Base-by-base conservation (phyloP, 2,113 vertebrate species). In the Megatriorchis doriae region DNA sequence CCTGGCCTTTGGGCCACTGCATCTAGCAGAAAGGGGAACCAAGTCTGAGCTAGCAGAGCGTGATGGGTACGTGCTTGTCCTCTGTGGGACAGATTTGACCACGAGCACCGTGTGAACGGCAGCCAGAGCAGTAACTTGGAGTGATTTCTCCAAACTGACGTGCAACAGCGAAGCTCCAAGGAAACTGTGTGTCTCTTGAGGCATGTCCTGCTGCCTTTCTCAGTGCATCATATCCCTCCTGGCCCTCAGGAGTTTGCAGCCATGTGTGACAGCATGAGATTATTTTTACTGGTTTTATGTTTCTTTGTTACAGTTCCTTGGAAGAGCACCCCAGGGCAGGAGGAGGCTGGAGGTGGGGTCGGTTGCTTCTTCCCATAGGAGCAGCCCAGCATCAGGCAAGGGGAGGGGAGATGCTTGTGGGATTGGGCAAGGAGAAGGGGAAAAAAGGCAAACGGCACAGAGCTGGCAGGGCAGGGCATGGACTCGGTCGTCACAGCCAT, bases 51-150 rank as follows among this genome's bases (percentile, higher is more conserved):
- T 61, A 25, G 61, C 32, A 55, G 27, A 42, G 52, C 5, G 0
- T 66, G 45, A 45, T 4, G 7, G 9, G 6, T 27, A 7, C 1
- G 0, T 42, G 38, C 27, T 19, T 78, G 25, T 72, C 31, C 25
- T 66, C 38, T 32, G 22, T 31, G 45, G 20, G 38, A 47, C 23
- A 32, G 52, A 45, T 52, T 47, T 36, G 55, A 50, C 47, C 15
- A 70, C 1, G 2, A 75, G 48, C 42, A 25, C 42, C 0, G 0
- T 3, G 1, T 38, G 48, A 75, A 63, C 1, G 1, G 13, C 31
- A 56, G 20, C 26, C 9, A 5, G 52, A 48, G 42, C 9, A 5
- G 53, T 74, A 61, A 40, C 26, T 62, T 23, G n/a, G 47, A 75
- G 47, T 34, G 18, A 23, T 75, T 55, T 68, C 42, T 43, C 31